Evolutionary conservation across 1,140 invertebrate species (phyloP).

Genomic region (Megalopta genalis): DNA sequence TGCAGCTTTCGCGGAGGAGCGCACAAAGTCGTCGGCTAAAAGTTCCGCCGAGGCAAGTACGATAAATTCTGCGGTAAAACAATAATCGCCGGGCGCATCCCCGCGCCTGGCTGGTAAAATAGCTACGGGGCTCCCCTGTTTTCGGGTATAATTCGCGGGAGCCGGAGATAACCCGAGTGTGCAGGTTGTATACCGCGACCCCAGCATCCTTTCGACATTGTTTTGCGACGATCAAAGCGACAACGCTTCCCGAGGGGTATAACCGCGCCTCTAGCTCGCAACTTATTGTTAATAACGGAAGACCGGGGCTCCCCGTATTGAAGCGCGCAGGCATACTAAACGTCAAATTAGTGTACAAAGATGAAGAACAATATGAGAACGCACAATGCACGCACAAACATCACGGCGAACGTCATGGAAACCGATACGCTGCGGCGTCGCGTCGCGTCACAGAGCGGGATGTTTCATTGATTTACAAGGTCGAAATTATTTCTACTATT

Average conservation of each 20-base stretch:
- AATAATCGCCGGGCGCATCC: slow-evolving; percentile 8
- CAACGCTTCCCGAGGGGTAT: slow-evolving; percentile 2
- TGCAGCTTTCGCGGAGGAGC: not conserved
- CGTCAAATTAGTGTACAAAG: slow-evolving; percentile 8
- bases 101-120: not conserved
- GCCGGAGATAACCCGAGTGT: not conserved
- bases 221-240: slow-evolving; percentile 12
- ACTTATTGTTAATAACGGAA: slow-evolving; percentile 19
- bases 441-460: not conserved
- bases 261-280: not conserved
- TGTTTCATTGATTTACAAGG: not conserved
- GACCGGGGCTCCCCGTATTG: not conserved
- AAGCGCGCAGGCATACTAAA: not conserved
- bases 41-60: not conserved
- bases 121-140: not conserved
- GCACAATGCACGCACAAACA: slow-evolving; percentile 8
- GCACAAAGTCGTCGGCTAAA: not conserved
- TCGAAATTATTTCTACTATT: no score
- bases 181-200: not conserved
- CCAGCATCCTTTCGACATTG: slow-evolving; percentile 10
- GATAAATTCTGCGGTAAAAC: slow-evolving; percentile 19
- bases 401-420: slow-evolving; percentile 3
- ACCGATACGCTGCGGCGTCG: not conserved
- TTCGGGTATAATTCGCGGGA: slow-evolving; percentile 17
- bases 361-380: slow-evolving; percentile 7